Percentiles rank a stretch among this genome's conserved stretches.
These are phyloP conservation scores for Apostichopus californicus DNA, from an alignment of 35 echinoderm and acorn worm species.

Conservation along the genomic window DNA sequence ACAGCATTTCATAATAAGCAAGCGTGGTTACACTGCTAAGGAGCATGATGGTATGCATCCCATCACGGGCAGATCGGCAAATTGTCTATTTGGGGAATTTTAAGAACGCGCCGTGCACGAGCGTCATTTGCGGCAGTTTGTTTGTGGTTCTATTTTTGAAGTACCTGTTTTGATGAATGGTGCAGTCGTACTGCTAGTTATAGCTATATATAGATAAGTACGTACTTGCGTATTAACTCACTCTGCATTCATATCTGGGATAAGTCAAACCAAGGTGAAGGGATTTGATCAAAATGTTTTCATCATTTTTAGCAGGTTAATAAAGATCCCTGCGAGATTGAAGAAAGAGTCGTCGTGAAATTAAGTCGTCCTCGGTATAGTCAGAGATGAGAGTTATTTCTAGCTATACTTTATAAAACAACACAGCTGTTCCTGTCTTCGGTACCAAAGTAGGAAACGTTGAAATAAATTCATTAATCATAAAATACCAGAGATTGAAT, in stretches of 20 bases:
- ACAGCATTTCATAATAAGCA: no score
- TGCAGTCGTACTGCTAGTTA: neutral
- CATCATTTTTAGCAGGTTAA: neutral
- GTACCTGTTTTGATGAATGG: slow-evolving; percentile 9
- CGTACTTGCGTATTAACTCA: neutral
- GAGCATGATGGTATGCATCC: slow-evolving; percentile 9
- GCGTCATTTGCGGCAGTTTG: neutral
- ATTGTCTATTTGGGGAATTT: slow-evolving; percentile 50
- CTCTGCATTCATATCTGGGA: no score
- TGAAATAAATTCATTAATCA: no score
- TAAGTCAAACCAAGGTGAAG: neutral
- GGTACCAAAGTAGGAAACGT: neutral
- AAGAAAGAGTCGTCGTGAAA: neutral
- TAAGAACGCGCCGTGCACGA: neutral
- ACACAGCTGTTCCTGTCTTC: no score
- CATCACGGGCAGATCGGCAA: neutral
- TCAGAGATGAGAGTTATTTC: neutral
- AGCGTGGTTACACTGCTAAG: no score
- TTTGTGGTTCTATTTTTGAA: neutral
- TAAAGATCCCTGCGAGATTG: neutral
- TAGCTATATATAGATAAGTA: neutral
- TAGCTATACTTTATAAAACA: neutral
- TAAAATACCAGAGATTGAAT: no score
- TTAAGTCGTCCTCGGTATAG: neutral
- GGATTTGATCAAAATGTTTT: neutral